Percentiles rank a stretch among this genome's conserved stretches.
These are phyloP conservation scores for Myzus persicae DNA, from an alignment of 1,140 invertebrate genomes.

Conservation along the genomic window DNA sequence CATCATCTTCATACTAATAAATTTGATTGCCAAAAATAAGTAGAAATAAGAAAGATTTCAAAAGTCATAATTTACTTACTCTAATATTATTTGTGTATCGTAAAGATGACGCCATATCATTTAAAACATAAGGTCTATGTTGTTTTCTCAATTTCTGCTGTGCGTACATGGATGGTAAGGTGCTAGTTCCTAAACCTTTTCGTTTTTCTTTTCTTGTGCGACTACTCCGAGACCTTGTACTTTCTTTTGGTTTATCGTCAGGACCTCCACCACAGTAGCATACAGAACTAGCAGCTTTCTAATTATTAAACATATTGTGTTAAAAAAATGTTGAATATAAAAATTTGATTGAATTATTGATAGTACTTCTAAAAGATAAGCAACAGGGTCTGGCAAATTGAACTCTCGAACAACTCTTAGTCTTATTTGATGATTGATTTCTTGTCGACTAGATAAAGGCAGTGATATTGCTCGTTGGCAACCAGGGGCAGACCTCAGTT, in stretches of 20 bases:
- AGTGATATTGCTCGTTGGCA: conserved; percentile 80
- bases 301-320: background rate
- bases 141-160: conserved; percentile 54
- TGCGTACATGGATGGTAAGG: conserved; percentile 22
- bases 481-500: conserved; percentile 80
- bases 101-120: conserved; percentile 48
- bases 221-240: conserved; percentile 32
- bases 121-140: conserved; percentile 43
- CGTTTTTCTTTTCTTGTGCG: conserved; percentile 53
- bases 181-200: conserved; percentile 52
- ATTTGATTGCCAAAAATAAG: background rate
- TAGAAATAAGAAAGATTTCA: background rate
- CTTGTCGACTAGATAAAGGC: conserved; percentile 77
- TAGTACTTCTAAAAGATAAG: conserved; percentile 79
- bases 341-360: conserved; percentile 56
- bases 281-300: conserved; percentile 53
- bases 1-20: conserved; percentile 40
- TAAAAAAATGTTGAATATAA: background rate
- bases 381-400: conserved; percentile 89
- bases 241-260: conserved; percentile 56
- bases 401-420: conserved; percentile 91
- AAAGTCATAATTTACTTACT: conserved; percentile 36
- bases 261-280: conserved; percentile 52
- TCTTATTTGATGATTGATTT: conserved; percentile 81
- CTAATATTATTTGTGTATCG: conserved; percentile 39